Evolutionary conservation across 2,113 vertebrate genomes (phyloP).

Genomic region (Gyps fulvus): DNA sequence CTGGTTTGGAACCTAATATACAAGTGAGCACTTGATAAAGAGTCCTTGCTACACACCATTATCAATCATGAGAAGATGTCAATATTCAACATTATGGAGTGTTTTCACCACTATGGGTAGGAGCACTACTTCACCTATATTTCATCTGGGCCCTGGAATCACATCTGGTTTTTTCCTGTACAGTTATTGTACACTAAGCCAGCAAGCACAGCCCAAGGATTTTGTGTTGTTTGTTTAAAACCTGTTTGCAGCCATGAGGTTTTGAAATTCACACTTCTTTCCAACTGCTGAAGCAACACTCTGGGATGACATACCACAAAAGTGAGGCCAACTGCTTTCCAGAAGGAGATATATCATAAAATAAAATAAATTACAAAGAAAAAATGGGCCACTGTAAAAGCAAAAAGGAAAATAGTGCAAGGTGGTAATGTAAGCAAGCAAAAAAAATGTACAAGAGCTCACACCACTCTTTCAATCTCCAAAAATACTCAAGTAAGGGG

Average conservation of each 20-base stretch:
- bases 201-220: background rate
- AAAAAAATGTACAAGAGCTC: background rate
- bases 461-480: background rate
- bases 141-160: background rate
- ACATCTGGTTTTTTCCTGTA: background rate
- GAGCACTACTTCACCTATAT: background rate
- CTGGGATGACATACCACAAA: background rate
- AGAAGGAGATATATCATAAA: background rate
- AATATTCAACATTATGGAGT: background rate
- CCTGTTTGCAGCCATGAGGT: background rate
- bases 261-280: background rate
- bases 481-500: background rate
- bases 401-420: background rate
- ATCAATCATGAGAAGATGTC: background rate
- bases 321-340: background rate
- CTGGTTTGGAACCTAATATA: background rate
- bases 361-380: background rate
- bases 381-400: background rate
- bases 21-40: background rate
- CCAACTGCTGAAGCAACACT: background rate
- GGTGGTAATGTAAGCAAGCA: background rate
- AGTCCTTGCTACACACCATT: background rate
- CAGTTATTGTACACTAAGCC: background rate
- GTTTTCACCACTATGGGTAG: background rate
- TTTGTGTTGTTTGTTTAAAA: background rate